A percentile compares a stretch with the other conserved stretches of the same genome.
phyloP scores from a whole-genome alignment of 2,797 vertebrate genomes.

The Morelia viridis region DNA sequence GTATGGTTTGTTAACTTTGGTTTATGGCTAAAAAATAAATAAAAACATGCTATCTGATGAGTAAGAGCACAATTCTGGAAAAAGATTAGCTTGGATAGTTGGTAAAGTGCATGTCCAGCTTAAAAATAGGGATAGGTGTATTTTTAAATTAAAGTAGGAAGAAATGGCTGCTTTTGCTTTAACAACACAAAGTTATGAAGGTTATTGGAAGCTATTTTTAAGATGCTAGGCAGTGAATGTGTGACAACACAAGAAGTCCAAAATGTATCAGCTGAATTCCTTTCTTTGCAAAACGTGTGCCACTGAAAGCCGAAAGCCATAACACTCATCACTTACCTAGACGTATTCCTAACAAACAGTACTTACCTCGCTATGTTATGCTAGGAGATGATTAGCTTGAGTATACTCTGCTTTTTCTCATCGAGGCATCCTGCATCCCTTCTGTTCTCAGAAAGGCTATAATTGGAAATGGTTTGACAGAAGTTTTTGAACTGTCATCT shows the following conservation, averaged over 20 bases:
- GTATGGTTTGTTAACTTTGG: neutral
- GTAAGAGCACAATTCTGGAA: neutral
- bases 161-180: neutral
- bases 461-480: constrained; percentile 58
- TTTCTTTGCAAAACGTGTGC: constrained; percentile 50
- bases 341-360: constrained; percentile 49
- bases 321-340: constrained; percentile 53
- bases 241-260: constrained; percentile 58
- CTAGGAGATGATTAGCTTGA: constrained; percentile 49
- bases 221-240: constrained; percentile 24
- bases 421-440: constrained; percentile 38
- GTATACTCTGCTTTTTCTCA: constrained; percentile 57
- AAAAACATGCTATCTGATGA: neutral
- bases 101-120: neutral
- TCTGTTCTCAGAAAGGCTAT: constrained; percentile 55
- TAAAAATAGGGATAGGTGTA: neutral
- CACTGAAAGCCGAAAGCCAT: constrained; percentile 47
- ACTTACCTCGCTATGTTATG: constrained; percentile 54
- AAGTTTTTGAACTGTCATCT: constrained; percentile 60
- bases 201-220: constrained; percentile 48
- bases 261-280: constrained; percentile 48
- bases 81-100: neutral
- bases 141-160: neutral
- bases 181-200: constrained; percentile 24
- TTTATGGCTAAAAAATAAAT: neutral